phyloP scores from a whole-genome alignment of 2,888 invertebrate genomes.

The Hedya salicella region DNA sequence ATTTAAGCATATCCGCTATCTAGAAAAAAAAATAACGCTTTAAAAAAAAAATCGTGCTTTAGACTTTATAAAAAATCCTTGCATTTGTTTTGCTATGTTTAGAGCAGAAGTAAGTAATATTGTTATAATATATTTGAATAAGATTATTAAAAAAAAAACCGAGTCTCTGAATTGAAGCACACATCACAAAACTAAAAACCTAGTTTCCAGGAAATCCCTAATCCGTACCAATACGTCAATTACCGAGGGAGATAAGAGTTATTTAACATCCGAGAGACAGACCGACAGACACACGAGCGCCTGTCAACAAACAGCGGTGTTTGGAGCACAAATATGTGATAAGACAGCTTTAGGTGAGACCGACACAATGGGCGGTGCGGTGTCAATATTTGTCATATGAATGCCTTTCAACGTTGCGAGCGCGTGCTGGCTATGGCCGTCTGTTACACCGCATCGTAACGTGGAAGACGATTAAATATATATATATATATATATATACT shows the following conservation, averaged over 20 bases:
- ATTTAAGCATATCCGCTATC: no score
- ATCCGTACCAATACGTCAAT: conserved; percentile 74
- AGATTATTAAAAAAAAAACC: no score
- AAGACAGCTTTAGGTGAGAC: conserved; percentile 81
- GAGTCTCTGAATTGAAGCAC: not conserved
- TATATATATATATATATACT: no score
- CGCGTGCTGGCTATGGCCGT: conserved; percentile 65
- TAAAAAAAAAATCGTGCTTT: no score
- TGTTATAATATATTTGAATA: no score
- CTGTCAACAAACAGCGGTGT: conserved; percentile 77
- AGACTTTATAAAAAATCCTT: no score
- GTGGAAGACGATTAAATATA: not conserved
- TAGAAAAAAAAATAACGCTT: no score
- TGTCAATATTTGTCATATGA: conserved; percentile 79
- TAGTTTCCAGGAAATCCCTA: conserved; percentile 53
- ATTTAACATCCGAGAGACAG: conserved; percentile 65
- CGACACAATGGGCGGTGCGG: conserved; percentile 77
- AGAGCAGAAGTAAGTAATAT: no score
- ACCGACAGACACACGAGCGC: conserved; percentile 80
- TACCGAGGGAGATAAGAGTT: conserved; percentile 65
- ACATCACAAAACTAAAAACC: conserved; percentile 49
- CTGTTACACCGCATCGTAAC: conserved; percentile 61
- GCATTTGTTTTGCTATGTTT: no score
- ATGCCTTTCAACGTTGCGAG: conserved; percentile 76
- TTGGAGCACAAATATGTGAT: conserved; percentile 79